A percentile compares a stretch with the other conserved stretches of the same genome.
These are phyloP conservation scores for Phataginus tetradactyla DNA, from an alignment of 2,797 vertebrate species.

Conservation along the genomic window DNA sequence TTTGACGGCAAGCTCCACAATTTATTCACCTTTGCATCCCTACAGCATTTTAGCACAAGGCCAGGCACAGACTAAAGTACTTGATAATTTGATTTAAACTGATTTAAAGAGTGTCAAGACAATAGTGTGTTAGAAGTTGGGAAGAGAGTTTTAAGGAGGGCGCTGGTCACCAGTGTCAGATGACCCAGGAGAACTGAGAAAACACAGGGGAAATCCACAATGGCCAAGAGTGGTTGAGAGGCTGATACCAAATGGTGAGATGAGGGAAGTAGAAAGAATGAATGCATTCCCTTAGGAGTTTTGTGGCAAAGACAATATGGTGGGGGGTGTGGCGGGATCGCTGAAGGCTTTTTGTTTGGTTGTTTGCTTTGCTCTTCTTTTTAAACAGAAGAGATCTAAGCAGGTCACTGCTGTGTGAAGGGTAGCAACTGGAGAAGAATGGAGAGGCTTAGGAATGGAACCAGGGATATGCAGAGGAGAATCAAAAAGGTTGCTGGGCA, in stretches of 20 bases:
- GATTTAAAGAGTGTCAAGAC: background rate
- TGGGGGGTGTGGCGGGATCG: background rate
- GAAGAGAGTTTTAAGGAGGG: background rate
- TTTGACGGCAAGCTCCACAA: background rate
- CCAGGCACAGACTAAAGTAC: background rate
- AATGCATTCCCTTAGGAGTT: background rate
- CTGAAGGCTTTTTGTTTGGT: background rate
- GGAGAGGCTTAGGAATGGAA: background rate
- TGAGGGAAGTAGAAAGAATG: background rate
- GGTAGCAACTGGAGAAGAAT: background rate
- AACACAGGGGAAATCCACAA: background rate
- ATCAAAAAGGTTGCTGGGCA: background rate
- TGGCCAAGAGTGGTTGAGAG: background rate
- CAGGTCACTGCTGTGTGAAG: background rate
- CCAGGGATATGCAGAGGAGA: background rate
- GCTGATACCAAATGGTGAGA: background rate
- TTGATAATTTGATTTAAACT: background rate
- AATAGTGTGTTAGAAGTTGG: background rate
- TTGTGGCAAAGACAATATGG: background rate
- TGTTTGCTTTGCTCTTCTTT: background rate
- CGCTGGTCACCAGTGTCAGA: background rate
- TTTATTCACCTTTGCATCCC: background rate
- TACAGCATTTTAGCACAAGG: background rate
- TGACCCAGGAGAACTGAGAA: background rate
- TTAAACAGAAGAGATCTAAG: constrained; percentile 24